Conservation (phyloP, 2,797 vertebrate species). For the Ibycter americanus region DNA sequence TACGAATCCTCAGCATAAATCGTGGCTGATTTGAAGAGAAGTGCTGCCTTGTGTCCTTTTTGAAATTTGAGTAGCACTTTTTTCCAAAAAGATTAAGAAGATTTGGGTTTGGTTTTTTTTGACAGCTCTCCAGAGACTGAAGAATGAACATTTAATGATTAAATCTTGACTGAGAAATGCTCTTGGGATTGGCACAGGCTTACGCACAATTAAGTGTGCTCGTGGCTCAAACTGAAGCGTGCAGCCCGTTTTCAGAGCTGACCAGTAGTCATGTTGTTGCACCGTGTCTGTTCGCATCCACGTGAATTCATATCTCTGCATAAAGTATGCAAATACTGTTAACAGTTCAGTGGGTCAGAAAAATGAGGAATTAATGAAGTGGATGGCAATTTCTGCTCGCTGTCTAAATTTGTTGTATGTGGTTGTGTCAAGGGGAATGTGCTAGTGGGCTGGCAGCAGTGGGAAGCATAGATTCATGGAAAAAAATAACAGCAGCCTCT, state of each 20-base stretch:
- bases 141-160: slow-evolving; percentile 40
- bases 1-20: slow-evolving; percentile 16
- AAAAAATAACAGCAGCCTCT: slow-evolving; percentile 60
- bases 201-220: not conserved
- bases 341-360: slow-evolving; percentile 84
- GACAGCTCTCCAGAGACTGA: slow-evolving; percentile 15
- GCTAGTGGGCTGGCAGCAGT: slow-evolving; percentile 60
- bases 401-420: slow-evolving; percentile 80
- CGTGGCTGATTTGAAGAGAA: slow-evolving; percentile 5
- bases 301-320: slow-evolving; percentile 80
- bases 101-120: not conserved
- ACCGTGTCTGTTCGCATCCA: slow-evolving; percentile 78
- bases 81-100: slow-evolving; percentile 20
- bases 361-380: slow-evolving; percentile 80
- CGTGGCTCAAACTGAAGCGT: slow-evolving; percentile 59
- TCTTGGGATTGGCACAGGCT: not conserved
- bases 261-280: slow-evolving; percentile 73
- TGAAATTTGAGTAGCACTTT: not conserved
- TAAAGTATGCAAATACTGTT: slow-evolving; percentile 79
- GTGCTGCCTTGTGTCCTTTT: not conserved
- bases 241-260: slow-evolving; percentile 77
- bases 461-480: slow-evolving; percentile 40
- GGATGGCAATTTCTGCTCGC: slow-evolving; percentile 79
- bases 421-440: slow-evolving; percentile 65
- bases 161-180: slow-evolving; percentile 44